These are phyloP conservation scores for Phylloscopus trochiloides DNA, from an alignment of 2,113 vertebrate species.

Conservation along the genomic window DNA sequence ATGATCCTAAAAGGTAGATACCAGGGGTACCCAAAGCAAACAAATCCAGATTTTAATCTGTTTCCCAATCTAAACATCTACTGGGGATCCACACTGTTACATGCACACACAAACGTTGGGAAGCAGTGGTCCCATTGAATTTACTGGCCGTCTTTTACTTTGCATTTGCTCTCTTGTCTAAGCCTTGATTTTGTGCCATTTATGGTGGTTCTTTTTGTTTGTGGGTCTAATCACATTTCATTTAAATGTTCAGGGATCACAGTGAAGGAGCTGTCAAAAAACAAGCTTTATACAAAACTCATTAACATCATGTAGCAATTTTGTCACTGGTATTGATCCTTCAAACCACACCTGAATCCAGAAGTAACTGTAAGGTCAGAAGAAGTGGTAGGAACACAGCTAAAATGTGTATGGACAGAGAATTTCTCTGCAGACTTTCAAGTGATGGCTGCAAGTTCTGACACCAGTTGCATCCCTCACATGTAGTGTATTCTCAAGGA, in stretches of 20 bases:
- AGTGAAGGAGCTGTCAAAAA: not conserved
- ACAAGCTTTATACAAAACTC: not conserved
- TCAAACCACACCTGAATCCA: not conserved
- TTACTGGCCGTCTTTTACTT: not conserved
- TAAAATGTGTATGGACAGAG: not conserved
- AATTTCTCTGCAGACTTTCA: not conserved
- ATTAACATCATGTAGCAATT: not conserved
- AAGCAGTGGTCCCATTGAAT: not conserved
- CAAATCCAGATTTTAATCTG: not conserved
- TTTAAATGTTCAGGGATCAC: not conserved
- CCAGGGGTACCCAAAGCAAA: not conserved
- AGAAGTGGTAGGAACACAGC: not conserved
- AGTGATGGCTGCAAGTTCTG: not conserved
- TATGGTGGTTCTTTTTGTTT: not conserved
- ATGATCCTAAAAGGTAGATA: not conserved
- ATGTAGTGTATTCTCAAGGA: not conserved
- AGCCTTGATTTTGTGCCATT: not conserved
- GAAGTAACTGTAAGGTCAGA: not conserved
- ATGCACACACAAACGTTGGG: rapidly evolving
- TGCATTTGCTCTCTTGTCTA: not conserved
- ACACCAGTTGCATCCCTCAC: not conserved
- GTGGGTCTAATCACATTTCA: not conserved
- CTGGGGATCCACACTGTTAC: not conserved
- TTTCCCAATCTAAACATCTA: not conserved
- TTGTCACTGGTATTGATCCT: not conserved